Conservation (phyloP, 2,888 invertebrate genomes). For the Lasius fuliginosus region DNA sequence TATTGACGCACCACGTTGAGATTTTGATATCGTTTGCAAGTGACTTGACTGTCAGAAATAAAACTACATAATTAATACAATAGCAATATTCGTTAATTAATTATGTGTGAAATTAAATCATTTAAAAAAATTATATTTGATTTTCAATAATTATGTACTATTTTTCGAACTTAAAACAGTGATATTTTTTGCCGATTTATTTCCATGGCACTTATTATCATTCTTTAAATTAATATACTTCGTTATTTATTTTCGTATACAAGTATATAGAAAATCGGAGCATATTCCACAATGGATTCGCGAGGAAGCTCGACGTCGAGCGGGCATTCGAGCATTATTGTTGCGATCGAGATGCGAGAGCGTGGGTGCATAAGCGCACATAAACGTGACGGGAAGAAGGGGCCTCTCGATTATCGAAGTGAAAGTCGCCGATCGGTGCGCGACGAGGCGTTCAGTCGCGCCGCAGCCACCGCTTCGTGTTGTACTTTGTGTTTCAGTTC, state of each 20-base stretch:
- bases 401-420: conserved; percentile 67
- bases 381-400: conserved; percentile 66
- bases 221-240: background rate
- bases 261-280: background rate
- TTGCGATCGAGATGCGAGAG: conserved; percentile 68
- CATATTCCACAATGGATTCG: background rate
- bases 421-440: conserved; percentile 69
- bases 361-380: conserved; percentile 67
- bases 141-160: background rate
- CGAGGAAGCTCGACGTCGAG: conserved; percentile 5
- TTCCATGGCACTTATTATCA: background rate
- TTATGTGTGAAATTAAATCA: background rate
- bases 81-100: background rate
- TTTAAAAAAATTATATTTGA: background rate
- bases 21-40: background rate
- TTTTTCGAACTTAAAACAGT: background rate
- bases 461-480: conserved; percentile 46
- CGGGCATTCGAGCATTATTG: conserved; percentile 8
- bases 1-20: background rate
- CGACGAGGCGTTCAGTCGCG: conserved; percentile 63
- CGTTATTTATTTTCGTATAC: background rate
- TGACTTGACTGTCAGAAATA: background rate
- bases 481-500: background rate
- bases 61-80: background rate
- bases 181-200: background rate